phyloP scores from a whole-genome alignment of 2,888 invertebrate genomes.

The Parnassius orleans region DNA sequence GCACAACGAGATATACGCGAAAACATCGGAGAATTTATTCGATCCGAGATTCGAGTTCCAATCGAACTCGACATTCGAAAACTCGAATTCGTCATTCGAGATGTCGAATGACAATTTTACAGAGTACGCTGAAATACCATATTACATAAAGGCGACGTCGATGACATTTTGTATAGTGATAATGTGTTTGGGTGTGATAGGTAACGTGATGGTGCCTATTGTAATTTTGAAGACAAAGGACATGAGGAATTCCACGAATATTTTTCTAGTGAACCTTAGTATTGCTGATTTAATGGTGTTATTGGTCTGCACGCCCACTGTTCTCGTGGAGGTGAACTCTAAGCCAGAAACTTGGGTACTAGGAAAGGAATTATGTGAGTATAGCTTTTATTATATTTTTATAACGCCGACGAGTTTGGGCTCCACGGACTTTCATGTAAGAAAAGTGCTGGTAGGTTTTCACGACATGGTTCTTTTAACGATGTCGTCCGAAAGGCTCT shows the following conservation, averaged over 20 bases:
- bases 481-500: no score
- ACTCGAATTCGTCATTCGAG: constrained; percentile 46
- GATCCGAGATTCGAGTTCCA: constrained; percentile 34
- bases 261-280: constrained; percentile 95
- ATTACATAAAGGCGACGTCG: constrained; percentile 93
- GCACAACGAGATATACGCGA: constrained; percentile 33
- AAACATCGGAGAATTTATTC: constrained; percentile 35
- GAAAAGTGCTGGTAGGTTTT: no score
- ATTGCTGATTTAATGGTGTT: constrained; percentile 95
- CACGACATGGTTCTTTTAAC: no score
- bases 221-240: constrained; percentile 96
- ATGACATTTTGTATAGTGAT: constrained; percentile 94
- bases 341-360: constrained; percentile 96
- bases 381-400: constrained; percentile 26
- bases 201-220: constrained; percentile 96
- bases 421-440: no score
- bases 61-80: constrained; percentile 43
- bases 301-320: constrained; percentile 95
- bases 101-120: constrained; percentile 58
- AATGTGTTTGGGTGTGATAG: constrained; percentile 93
- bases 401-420: not conserved
- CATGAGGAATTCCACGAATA: constrained; percentile 97
- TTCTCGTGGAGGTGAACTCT: constrained; percentile 95
- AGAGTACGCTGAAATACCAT: constrained; percentile 84
- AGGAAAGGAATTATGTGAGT: constrained; percentile 96